Percentiles rank a stretch among this genome's conserved stretches.
These are phyloP conservation scores for Prunella strophiata DNA, from an alignment of 2,797 vertebrate genomes.

Conservation along the genomic window DNA sequence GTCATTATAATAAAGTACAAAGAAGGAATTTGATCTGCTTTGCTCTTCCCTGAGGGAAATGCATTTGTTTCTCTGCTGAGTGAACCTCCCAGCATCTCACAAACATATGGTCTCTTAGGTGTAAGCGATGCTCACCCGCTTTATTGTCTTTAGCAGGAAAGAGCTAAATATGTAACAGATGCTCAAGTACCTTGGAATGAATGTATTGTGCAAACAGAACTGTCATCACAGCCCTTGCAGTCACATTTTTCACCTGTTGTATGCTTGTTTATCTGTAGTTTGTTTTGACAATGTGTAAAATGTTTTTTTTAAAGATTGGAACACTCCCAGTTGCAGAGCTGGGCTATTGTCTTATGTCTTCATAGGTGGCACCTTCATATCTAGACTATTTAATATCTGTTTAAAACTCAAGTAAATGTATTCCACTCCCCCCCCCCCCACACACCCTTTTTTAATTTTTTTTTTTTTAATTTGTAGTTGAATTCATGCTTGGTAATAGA, in stretches of 20 bases:
- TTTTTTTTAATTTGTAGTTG: background rate
- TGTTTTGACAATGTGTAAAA: conserved; percentile 14
- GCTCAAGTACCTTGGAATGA: conserved; percentile 30
- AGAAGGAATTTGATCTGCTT: background rate
- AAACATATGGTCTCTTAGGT: conserved; percentile 11
- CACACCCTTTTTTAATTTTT: background rate
- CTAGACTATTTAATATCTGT: background rate
- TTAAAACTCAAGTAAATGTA: background rate
- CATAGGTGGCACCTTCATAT: background rate
- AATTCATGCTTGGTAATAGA: background rate
- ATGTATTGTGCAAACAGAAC: conserved; percentile 38
- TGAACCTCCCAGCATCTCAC: background rate
- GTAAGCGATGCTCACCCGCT: conserved; percentile 15
- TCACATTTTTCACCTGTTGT: conserved; percentile 47
- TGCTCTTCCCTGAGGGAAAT: background rate
- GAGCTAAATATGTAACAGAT: conserved; percentile 33
- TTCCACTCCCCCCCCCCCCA: background rate
- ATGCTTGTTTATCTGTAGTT: conserved; percentile 4
- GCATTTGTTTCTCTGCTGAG: background rate
- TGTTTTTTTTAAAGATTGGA: background rate
- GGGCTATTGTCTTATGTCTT: background rate
- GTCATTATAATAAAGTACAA: background rate
- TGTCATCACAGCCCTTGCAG: conserved; percentile 16
- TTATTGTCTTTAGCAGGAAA: conserved; percentile 41
- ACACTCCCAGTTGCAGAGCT: background rate